Conservation (phyloP, 2,797 vertebrate genomes). For the Neosilurus mollespiculum region DNA sequence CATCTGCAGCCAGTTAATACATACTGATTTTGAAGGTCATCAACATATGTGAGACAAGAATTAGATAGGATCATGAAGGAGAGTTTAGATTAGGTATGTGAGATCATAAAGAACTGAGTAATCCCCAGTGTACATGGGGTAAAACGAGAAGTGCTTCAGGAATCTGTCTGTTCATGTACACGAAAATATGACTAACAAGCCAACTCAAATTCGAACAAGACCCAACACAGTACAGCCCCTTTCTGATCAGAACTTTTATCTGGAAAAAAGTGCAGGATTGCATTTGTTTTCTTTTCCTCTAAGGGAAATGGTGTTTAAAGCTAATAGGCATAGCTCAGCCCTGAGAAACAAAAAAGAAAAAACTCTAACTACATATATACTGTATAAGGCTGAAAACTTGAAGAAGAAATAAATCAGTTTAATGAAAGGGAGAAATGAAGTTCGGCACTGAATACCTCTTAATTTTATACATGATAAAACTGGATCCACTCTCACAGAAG, state of each 20-base stretch:
- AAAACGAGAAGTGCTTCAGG: background rate
- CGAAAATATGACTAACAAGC: background rate
- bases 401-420: background rate
- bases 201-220: background rate
- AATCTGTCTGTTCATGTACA: background rate
- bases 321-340: background rate
- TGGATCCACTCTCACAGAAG: background rate
- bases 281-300: background rate
- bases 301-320: background rate
- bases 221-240: background rate
- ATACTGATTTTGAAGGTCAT: slow-evolving; percentile 27
- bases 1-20: slow-evolving; percentile 6
- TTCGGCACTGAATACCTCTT: background rate
- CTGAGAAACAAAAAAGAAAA: background rate
- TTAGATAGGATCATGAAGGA: background rate
- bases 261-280: background rate
- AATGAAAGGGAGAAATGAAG: background rate
- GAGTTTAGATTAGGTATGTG: background rate
- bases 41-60: background rate
- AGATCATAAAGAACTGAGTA: slow-evolving; percentile 5
- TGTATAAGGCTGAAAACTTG: background rate
- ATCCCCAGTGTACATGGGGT: background rate
- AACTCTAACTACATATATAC: too few species aligned
- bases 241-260: background rate
- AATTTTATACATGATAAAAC: background rate